These are phyloP conservation scores for Cyrtorhinus lividipennis DNA, from an alignment of 1,140 invertebrate genomes.

Conservation along the genomic window DNA sequence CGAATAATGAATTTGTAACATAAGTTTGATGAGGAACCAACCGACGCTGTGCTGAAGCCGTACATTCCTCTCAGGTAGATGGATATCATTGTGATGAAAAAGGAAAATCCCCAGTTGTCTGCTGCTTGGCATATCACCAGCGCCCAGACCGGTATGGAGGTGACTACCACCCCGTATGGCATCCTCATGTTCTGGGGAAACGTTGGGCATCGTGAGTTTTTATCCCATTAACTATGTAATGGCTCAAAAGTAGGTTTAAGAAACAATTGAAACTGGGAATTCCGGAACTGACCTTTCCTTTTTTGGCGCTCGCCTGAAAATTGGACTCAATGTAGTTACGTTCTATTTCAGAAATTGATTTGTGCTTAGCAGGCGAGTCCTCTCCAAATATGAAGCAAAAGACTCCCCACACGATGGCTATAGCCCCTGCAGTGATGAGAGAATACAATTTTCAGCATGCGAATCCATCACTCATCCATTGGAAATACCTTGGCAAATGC, in stretches of 20 bases:
- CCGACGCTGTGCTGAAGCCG: slow-evolving; percentile 51
- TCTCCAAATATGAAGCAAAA: slow-evolving; percentile 46
- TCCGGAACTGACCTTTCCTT: slow-evolving; percentile 19
- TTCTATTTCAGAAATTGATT: slow-evolving; percentile 42
- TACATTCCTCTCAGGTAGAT: slow-evolving; percentile 74
- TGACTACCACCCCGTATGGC: slow-evolving; percentile 25
- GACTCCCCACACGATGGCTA: slow-evolving; percentile 49
- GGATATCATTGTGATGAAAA: slow-evolving; percentile 78
- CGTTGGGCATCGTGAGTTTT: not conserved
- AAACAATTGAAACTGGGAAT: too few relatives aligned
- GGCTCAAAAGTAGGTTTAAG: too few relatives aligned
- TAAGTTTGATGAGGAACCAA: too few relatives aligned
- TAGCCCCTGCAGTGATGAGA: slow-evolving; percentile 23
- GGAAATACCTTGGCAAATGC: too few relatives aligned
- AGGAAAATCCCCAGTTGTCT: slow-evolving; percentile 76
- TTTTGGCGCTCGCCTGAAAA: slow-evolving; percentile 15
- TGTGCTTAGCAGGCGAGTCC: slow-evolving; percentile 45
- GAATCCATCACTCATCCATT: too few relatives aligned
- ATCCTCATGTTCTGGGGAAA: slow-evolving; percentile 18
- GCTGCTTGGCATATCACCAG: slow-evolving; percentile 41
- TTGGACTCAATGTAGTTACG: slow-evolving; percentile 25
- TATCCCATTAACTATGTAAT: too few relatives aligned
- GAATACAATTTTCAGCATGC: too few relatives aligned
- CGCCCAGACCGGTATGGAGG: slow-evolving; percentile 38
- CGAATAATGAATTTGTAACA: too few relatives aligned